Percentiles rank a stretch among this genome's conserved stretches.
These are phyloP conservation scores for Plectropomus leopardus DNA, from an alignment of 2,113 vertebrate genomes.

Conservation along the genomic window DNA sequence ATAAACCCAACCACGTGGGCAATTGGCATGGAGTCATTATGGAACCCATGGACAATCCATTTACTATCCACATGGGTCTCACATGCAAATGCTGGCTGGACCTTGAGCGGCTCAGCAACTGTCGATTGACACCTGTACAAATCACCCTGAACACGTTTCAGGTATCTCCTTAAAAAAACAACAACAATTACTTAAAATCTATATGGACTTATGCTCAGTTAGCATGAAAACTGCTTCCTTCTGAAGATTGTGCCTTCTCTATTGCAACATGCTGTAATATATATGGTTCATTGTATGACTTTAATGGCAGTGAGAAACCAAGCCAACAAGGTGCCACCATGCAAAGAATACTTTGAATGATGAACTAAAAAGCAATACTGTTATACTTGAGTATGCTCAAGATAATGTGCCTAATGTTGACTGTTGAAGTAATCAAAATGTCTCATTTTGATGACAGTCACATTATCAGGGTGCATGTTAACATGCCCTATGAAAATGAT, in stretches of 20 bases:
- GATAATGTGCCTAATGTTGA: not conserved
- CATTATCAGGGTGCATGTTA: not conserved
- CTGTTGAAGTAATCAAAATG: not conserved
- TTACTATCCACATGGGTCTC: too few relatives aligned
- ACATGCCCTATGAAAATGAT: too few relatives aligned
- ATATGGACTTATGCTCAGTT: not conserved
- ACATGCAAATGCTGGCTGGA: too few relatives aligned
- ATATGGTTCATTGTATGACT: not conserved
- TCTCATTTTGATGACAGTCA: not conserved
- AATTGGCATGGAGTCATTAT: too few relatives aligned
- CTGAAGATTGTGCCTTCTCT: not conserved
- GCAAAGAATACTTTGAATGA: not conserved
- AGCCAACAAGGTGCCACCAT: too few relatives aligned
- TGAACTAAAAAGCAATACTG: not conserved
- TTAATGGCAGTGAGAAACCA: too few relatives aligned
- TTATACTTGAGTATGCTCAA: not conserved
- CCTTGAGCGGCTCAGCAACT: too few relatives aligned
- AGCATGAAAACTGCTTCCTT: not conserved
- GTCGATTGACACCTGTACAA: too few relatives aligned
- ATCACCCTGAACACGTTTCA: too few relatives aligned
- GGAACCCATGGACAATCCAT: too few relatives aligned
- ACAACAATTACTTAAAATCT: not conserved
- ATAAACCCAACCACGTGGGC: too few relatives aligned
- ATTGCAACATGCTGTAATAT: not conserved
- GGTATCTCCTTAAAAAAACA: too few relatives aligned